Base-by-base conservation (phyloP, 2,113 vertebrate species). In the Nothobranchius kuhntae region DNA sequence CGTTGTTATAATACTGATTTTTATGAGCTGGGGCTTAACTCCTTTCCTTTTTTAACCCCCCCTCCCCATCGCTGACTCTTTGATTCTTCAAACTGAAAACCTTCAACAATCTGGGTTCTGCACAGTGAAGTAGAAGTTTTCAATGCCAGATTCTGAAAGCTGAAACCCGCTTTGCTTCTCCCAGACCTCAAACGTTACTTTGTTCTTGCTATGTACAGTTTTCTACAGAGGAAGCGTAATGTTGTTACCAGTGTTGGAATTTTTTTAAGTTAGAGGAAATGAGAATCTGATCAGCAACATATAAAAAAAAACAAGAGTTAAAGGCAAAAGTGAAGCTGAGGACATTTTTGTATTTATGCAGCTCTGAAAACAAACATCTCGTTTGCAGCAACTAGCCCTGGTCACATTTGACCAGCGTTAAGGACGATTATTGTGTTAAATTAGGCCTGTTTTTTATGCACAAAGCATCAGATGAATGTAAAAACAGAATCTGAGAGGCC, bases 1-100 rank as follows among this genome's bases (percentile, higher is more conserved):
- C 93, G 91, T 91, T 91, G 89, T 92, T 93, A 92, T 92, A 93
- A 91, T 90, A 88, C 87, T 85, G 89, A 91, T 92, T 92, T 92
- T 92, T 91, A 92, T 81, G 89, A 91, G 86, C 90, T 78, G 40
- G 76, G 85, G 77, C 87, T 88, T 84, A 81, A 77, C 73, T 79
- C 70, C 74, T 52, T 78, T 77, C 51, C 79, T 54, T 60, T 73
- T 65, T 47, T 52, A 40, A 59, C 6, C 6, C 65, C 56, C 51
- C 42, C 38, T 6, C 38, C 62, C 24, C 30, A 14, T 50, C 11
- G 1, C 53, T 52, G 61, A 45, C 48, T 58, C 64, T 80, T 68
- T 71, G 45, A 75, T 73, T 86, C 48, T 65, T 78, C 68, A 82
- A 71, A 56, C 65, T n/a, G 65, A 63, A 69, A 78, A 73, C 59